phyloP scores from a whole-genome alignment of 37 sponge, comb jelly and placozoan genomes.

The Aphrocallistes beatrix region DNA sequence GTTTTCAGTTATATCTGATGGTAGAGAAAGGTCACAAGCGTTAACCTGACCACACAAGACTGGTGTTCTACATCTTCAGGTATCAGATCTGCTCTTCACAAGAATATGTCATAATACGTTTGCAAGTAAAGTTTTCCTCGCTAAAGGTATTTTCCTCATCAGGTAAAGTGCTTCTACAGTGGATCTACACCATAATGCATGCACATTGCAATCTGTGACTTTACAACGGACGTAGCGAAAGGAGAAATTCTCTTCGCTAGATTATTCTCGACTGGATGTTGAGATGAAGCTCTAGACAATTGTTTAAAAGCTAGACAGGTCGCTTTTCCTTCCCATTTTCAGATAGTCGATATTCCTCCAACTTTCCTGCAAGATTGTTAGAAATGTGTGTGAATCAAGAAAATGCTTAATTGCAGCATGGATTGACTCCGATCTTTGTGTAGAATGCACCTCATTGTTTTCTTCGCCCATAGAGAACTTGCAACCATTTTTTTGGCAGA shows the following conservation, averaged over 20 bases:
- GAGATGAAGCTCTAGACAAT: neutral
- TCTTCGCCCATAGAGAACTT: neutral
- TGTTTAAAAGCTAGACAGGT: neutral
- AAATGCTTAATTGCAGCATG: neutral
- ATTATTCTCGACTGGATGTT: neutral
- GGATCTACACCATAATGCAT: neutral
- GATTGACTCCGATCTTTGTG: slow-evolving; percentile 6
- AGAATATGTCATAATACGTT: neutral
- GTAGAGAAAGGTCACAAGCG: slow-evolving; percentile 1
- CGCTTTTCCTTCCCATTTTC: neutral
- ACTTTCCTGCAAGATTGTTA: slow-evolving; percentile 14
- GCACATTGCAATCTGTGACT: neutral
- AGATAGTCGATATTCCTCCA: neutral
- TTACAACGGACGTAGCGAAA: neutral
- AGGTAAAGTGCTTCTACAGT: neutral
- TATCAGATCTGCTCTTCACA: neutral
- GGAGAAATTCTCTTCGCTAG: neutral
- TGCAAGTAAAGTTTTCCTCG: neutral
- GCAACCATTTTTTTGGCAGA: slow-evolving; percentile 12
- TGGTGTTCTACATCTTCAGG: neutral
- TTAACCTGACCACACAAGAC: neutral
- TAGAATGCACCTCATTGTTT: neutral
- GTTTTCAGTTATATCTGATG: neutral
- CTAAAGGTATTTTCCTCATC: neutral
- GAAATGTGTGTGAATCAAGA: neutral